Conservation (phyloP, 2,888 invertebrate genomes). For the Dicycla oo region DNA sequence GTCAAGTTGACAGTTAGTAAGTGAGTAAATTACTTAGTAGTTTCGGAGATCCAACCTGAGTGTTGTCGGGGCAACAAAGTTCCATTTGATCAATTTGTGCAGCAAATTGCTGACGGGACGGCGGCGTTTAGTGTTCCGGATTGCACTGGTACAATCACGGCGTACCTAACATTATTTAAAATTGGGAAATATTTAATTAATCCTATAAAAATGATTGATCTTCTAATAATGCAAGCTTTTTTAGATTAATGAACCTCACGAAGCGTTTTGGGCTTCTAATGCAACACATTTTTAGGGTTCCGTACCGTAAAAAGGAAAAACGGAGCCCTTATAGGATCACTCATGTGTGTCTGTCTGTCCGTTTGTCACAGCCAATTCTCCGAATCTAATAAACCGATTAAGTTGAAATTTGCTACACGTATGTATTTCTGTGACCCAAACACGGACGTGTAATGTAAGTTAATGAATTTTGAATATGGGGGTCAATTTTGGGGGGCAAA, state of each 20-base stretch:
- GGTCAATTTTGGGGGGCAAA: no score
- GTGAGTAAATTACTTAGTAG: conserved; percentile 64
- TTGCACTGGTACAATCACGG: conserved; percentile 3
- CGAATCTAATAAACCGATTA: no score
- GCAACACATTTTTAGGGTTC: no score
- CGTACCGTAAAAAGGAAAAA: no score
- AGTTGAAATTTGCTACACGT: no score
- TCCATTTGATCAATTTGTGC: conserved; percentile 57
- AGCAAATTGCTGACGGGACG: conserved; percentile 24
- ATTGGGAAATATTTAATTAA: background rate
- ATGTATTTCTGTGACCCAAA: no score
- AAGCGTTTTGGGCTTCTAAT: background rate
- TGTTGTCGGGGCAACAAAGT: conserved; percentile 51
- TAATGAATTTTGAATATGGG: no score
- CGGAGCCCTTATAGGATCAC: no score
- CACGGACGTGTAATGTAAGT: no score
- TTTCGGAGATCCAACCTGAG: conserved; percentile 46
- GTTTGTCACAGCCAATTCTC: no score
- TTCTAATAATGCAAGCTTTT: background rate
- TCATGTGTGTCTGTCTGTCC: no score
- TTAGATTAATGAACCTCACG: background rate
- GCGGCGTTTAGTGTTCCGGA: conserved; percentile 7
- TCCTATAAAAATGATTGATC: background rate
- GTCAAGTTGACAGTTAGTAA: conserved; percentile 63
- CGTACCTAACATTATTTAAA: background rate